These are phyloP conservation scores for Uria lomvia DNA, from an alignment of 2,113 vertebrate genomes.

Conservation along the genomic window DNA sequence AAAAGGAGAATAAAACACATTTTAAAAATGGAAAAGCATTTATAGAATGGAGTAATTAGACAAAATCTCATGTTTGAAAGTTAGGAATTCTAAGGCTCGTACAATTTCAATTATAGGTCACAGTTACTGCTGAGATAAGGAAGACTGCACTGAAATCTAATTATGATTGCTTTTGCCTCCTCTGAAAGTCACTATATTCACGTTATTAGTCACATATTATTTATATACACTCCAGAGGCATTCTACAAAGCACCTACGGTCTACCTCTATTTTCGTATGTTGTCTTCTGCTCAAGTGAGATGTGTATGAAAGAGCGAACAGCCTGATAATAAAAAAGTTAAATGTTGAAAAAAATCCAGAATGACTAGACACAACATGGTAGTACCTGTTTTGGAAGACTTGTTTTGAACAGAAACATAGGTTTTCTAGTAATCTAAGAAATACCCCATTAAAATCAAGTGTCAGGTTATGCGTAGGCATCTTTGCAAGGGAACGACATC, in stretches of 20 bases:
- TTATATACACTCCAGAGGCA: not conserved
- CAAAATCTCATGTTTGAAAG: not conserved
- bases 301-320: not conserved
- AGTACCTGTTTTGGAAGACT: not conserved
- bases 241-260: accelerated
- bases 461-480: not conserved
- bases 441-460: not conserved
- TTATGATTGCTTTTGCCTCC: not conserved
- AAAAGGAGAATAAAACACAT: not conserved
- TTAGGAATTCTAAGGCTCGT: not conserved
- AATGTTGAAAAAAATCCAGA: not conserved
- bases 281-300: not conserved
- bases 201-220: too few species aligned
- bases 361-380: not conserved
- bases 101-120: not conserved
- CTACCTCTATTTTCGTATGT: not conserved
- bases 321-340: not conserved
- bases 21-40: not conserved
- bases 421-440: not conserved
- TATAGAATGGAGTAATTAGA: not conserved
- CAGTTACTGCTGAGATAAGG: not conserved
- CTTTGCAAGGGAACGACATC: not conserved
- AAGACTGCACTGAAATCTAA: not conserved
- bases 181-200: not conserved
- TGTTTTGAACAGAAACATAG: not conserved